phyloP scores from a whole-genome alignment of 2,797 vertebrate species.

The Danionella dracula region DNA sequence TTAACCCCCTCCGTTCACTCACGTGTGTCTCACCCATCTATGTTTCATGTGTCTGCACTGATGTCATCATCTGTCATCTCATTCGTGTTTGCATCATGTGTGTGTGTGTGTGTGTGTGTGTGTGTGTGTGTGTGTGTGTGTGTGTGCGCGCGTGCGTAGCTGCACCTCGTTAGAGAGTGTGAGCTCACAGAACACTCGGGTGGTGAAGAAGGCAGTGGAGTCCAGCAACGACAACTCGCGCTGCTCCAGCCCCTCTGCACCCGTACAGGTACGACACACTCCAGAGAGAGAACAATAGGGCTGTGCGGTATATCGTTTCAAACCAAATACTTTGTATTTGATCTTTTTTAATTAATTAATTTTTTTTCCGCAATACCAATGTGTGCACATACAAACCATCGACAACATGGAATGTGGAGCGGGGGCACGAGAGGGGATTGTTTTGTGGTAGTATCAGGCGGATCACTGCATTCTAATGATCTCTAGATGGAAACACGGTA shows the following conservation, averaged over 20 bases:
- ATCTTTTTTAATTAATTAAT: no score
- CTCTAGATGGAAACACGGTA: no score
- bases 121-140: constrained; percentile 5
- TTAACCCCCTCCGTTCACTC: no score
- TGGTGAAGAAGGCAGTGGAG: constrained; percentile 79
- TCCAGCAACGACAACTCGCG: constrained; percentile 81
- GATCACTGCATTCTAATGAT: no score
- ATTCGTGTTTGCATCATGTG: constrained; percentile 41
- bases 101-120: constrained; percentile 31
- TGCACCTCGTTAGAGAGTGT: constrained; percentile 85
- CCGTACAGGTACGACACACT: constrained; percentile 79
- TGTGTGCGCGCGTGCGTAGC: constrained; percentile 56
- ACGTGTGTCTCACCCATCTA: not conserved
- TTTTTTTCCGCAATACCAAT: no score
- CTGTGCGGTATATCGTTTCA: no score
- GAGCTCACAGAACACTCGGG: constrained; percentile 81
- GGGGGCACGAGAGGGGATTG: no score
- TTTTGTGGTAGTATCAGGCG: no score
- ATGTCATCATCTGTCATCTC: constrained; percentile 41
- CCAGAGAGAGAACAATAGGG: no score
- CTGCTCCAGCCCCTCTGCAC: constrained; percentile 79
- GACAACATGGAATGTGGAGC: no score
- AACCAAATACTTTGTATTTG: no score
- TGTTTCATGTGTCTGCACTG: not conserved
- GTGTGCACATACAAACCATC: no score